phyloP scores from a whole-genome alignment of 2,113 vertebrate species.

The Proterorhinus semilunaris region DNA sequence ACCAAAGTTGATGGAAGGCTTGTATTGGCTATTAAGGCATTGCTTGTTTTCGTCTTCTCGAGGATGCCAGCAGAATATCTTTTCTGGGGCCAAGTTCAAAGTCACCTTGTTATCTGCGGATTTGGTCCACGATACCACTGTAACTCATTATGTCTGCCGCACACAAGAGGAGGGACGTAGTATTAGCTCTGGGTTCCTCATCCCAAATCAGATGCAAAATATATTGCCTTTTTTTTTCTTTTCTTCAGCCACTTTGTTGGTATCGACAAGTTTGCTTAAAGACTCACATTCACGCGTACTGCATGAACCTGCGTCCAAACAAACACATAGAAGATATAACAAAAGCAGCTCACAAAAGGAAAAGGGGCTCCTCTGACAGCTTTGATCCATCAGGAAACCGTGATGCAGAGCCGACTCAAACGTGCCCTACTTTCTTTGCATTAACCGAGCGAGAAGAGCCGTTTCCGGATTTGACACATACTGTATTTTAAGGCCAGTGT shows the following conservation, averaged over 20 bases:
- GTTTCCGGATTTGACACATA: constrained; percentile 38
- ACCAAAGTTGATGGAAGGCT: constrained; percentile 72
- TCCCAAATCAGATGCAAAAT: constrained; percentile 76
- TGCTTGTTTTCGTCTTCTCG: constrained; percentile 66
- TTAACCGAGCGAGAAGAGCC: constrained; percentile 43
- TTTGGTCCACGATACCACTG: constrained; percentile 58
- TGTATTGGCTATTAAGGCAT: constrained; percentile 73
- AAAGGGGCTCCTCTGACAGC: constrained; percentile 59
- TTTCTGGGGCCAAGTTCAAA: constrained; percentile 63
- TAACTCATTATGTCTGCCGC: constrained; percentile 65
- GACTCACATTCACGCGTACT: constrained; percentile 3
- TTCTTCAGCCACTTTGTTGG: constrained; percentile 44
- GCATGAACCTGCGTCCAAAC: constrained; percentile 44
- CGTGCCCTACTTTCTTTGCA: constrained; percentile 62
- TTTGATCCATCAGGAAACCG: constrained; percentile 64
- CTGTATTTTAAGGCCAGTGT: constrained; percentile 48
- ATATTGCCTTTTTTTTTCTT: constrained; percentile 42
- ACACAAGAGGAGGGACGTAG: constrained; percentile 37
- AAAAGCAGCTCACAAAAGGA: constrained; percentile 45
- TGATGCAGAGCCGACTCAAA: constrained; percentile 58
- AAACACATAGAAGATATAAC: constrained; percentile 44
- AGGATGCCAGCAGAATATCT: constrained; percentile 62
- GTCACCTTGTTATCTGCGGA: constrained; percentile 73
- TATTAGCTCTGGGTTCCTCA: constrained; percentile 61
- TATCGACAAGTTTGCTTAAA: constrained; percentile 36